Percentiles rank a stretch among this genome's conserved stretches.
Conservation (phyloP, 2,888 invertebrate species). For the Celastrina argiolus region DNA sequence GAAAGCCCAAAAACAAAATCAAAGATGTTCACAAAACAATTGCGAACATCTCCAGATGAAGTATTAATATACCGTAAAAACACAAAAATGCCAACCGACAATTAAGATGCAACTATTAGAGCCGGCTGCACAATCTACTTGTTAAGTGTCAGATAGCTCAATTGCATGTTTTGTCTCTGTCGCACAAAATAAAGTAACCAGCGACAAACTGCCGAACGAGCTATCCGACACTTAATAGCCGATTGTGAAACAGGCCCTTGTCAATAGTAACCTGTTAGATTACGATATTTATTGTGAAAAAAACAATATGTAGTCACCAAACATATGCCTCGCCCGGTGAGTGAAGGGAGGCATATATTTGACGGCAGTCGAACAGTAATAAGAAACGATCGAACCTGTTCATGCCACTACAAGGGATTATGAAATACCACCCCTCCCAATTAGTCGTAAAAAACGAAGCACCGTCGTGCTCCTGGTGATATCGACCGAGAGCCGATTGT, state of each 20-base stretch:
- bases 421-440: conserved; percentile 69
- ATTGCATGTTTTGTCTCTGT: too few species aligned
- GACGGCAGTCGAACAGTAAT: conserved; percentile 44
- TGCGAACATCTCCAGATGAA: conserved; percentile 46
- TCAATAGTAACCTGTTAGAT: conserved; percentile 56
- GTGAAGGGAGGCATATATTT: conserved; percentile 43
- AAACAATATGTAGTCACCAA: conserved; percentile 38
- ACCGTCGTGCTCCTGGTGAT: conserved; percentile 17
- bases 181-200: too few species aligned
- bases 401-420: conserved; percentile 70
- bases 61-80: conserved; percentile 40
- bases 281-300: conserved; percentile 44
- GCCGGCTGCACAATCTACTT: too few species aligned
- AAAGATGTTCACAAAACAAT: conserved; percentile 36
- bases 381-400: conserved; percentile 44
- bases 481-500: conserved; percentile 13
- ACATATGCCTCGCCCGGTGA: conserved; percentile 37
- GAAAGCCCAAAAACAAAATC: conserved; percentile 6
- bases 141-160: too few species aligned
- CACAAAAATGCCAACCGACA: conserved; percentile 57
- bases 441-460: conserved; percentile 25
- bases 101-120: conserved; percentile 60
- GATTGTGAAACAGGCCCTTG: too few species aligned
- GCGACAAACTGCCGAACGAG: too few species aligned
- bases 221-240: too few species aligned